Evolutionary conservation across 2,797 vertebrate genomes (phyloP).

Genomic region (Hephaestus fuliginosus): DNA sequence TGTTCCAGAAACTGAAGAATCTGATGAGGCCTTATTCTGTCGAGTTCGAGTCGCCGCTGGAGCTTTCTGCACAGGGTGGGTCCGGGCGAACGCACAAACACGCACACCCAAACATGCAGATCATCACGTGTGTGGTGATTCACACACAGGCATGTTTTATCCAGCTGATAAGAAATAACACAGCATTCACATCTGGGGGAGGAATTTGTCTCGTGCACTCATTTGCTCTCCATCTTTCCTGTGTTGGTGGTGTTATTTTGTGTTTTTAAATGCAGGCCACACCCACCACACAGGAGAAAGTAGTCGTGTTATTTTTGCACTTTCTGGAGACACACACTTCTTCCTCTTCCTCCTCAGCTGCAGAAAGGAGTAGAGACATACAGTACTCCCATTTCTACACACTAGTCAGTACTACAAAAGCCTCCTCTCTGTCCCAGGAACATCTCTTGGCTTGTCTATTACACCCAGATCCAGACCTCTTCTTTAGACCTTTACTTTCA

Average conservation of each 20-base stretch:
- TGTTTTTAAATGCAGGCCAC: neutral
- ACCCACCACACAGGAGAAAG: constrained; percentile 16
- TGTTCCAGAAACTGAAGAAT: constrained; percentile 98
- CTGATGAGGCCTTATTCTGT: constrained; percentile 98
- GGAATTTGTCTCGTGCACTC: too few relatives aligned
- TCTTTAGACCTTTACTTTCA: neutral
- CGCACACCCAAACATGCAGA: constrained; percentile 19
- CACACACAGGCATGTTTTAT: neutral
- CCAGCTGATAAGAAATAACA: neutral
- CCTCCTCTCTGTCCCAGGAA: neutral
- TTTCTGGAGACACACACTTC: constrained; percentile 1
- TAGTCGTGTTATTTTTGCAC: neutral
- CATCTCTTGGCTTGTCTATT: neutral
- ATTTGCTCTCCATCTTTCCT: neutral
- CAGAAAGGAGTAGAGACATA: neutral
- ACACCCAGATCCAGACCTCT: neutral
- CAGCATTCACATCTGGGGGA: neutral
- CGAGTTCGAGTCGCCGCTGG: constrained; percentile 96
- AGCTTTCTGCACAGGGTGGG: constrained; percentile 98
- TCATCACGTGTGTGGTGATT: neutral
- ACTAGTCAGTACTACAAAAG: constrained; percentile 7
- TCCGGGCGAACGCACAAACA: constrained; percentile 27
- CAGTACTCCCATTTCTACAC: constrained; percentile 1
- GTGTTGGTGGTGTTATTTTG: neutral
- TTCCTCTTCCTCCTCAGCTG: neutral